Percentiles rank a stretch among this genome's conserved stretches.
Evolutionary conservation across 2,797 vertebrate species (phyloP).

Genomic region (Acanthurus leucopareius): DNA sequence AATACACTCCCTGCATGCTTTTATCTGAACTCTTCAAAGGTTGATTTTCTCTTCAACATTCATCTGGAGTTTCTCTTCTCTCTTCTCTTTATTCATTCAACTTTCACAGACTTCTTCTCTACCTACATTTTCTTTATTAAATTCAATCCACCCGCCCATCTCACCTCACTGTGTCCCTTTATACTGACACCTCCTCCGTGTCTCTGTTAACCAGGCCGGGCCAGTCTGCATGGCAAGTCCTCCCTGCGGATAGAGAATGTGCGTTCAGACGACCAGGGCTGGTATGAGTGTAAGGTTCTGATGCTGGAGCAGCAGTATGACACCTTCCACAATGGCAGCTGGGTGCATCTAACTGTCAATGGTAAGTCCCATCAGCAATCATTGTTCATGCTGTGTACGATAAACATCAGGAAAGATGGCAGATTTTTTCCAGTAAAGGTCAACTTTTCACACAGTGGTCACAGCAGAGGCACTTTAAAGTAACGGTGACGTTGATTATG

Average conservation of each 20-base stretch:
- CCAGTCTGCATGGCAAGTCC: constrained; percentile 95
- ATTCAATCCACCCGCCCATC: constrained; percentile 21
- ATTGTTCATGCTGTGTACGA: constrained; percentile 10
- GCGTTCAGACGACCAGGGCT: constrained; percentile 97
- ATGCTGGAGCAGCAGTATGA: constrained; percentile 98
- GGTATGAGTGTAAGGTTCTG: constrained; percentile 99
- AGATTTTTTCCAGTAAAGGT: neutral
- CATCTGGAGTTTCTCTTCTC: constrained; percentile 25
- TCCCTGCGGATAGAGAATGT: constrained; percentile 95
- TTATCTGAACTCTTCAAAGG: constrained; percentile 34
- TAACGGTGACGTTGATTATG: neutral
- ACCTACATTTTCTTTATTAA: constrained; percentile 41
- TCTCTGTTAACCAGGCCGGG: constrained; percentile 86
- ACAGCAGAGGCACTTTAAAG: neutral
- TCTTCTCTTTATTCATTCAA: constrained; percentile 29
- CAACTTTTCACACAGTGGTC: neutral
- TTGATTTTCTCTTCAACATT: constrained; percentile 49
- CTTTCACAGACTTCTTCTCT: constrained; percentile 22
- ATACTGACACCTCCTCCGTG: constrained; percentile 35
- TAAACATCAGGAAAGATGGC: neutral
- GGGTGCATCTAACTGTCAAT: constrained; percentile 97
- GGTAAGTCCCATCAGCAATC: constrained; percentile 82
- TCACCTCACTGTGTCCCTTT: constrained; percentile 30
- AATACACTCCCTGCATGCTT: constrained; percentile 39
- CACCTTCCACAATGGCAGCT: constrained; percentile 99